Evolutionary conservation across 2,797 vertebrate genomes (phyloP), one percentile per base, ranked within the genome.

Genomic region (Borostomias antarcticus): DNA sequence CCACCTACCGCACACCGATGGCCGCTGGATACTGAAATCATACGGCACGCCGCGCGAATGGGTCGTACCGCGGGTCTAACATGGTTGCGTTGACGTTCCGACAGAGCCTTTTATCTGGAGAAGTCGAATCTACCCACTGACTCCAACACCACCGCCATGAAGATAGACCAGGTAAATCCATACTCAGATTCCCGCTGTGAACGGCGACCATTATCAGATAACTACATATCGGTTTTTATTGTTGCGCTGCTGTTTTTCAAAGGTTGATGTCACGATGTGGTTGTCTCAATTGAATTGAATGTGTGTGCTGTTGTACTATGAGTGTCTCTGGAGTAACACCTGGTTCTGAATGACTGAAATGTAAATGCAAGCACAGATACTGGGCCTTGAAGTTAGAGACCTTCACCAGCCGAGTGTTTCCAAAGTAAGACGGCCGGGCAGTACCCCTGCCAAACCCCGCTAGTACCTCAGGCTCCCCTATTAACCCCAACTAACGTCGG

Each of bases 151-250:
- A 95, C 96, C 1, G 97, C 94, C 0, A 95, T 99, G 90, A 99
- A 98, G 90, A 98, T 99, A 68, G 96, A 99, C 88, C 96, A 98
- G 95, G 98, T 99, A 90, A 60, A n/a, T n/a, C n/a, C n/a, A n/a
- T n/a, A n/a, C n/a, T n/a, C n/a, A n/a, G n/a, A n/a, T n/a, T n/a
- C n/a, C n/a, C n/a, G n/a, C n/a, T n/a, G n/a, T n/a, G n/a, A n/a
- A n/a, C n/a, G n/a, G n/a, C n/a, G n/a, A n/a, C n/a, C n/a, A n/a
- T n/a, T n/a, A n/a, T n/a, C n/a, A n/a, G n/a, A n/a, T n/a, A n/a
- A n/a, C n/a, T n/a, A n/a, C n/a, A n/a, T n/a, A n/a, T n/a, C n/a
- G n/a, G n/a, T n/a, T n/a, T n/a, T n/a, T n/a, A n/a, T n/a, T n/a
- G n/a, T n/a, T 13, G 8, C 35, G 8, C 35, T 5, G 8, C 35